Evolutionary conservation across 2,113 vertebrate genomes (phyloP).

Genomic region (Nasalis larvatus): DNA sequence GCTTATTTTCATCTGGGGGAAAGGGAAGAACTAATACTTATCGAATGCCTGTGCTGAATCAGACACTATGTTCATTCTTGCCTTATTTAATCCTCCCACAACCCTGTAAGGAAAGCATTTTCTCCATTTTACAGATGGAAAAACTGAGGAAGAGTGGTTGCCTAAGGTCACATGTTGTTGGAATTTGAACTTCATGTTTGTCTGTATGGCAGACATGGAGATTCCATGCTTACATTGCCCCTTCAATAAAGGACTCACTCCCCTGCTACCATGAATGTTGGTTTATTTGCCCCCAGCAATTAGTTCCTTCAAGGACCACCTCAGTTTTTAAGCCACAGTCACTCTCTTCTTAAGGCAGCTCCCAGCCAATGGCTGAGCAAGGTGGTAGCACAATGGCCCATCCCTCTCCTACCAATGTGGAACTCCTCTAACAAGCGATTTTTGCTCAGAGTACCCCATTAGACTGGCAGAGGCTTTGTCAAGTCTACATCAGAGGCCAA

Average conservation of each 20-base stretch:
- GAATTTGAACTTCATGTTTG: neutral
- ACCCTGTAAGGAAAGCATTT: neutral
- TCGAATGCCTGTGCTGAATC: neutral
- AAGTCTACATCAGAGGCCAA: neutral
- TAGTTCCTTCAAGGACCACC: neutral
- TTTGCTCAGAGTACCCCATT: accelerated
- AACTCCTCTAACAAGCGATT: neutral
- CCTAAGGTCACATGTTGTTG: neutral
- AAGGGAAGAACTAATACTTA: neutral
- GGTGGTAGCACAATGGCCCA: accelerated
- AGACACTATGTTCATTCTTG: neutral
- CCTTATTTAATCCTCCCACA: neutral
- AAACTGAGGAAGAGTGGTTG: neutral
- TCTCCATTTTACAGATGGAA: neutral
- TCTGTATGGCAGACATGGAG: neutral
- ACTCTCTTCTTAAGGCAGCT: neutral
- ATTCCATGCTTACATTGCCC: neutral
- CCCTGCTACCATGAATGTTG: neutral
- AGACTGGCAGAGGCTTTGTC: neutral
- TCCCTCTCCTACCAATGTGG: neutral
- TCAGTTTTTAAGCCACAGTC: neutral
- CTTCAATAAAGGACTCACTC: neutral
- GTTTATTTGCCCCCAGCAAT: neutral
- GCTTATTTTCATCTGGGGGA: neutral
- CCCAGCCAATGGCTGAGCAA: neutral